Evolutionary conservation across 2,113 vertebrate species (phyloP), one percentile per base, ranked within the genome.

Genomic region (Mohoua ochrocephala): DNA sequence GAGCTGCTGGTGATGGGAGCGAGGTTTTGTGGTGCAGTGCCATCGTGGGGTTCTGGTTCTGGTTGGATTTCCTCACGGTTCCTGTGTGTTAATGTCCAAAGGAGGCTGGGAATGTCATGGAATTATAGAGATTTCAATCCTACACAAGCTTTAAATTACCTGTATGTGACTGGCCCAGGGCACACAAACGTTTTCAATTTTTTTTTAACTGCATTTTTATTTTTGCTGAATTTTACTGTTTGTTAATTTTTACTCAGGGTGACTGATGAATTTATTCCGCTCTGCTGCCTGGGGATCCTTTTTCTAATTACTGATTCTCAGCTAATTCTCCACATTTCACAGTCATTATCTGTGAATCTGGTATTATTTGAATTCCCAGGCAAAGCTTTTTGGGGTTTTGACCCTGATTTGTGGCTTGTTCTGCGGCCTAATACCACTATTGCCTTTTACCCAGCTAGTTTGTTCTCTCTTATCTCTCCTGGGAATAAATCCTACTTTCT

Each of bases 151-250:
- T 54, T 8, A 53, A 78, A 53, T 60, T 24, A 5, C 14, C 17
- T 7, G 12, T 8, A 11, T 50, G 35, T 1, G 5, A 35, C 33
- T 18, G 18, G 19, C 22, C 21, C 4, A 16, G 47, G n/a, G 10
- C 15, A 4, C 22, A 3, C 50, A 64, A 3, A 23, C 0, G 2
- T 50, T 45, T 67, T 26, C 59, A 0, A 4, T 22, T 27, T 26
- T 5, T 31, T 77, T 50, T 50, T 2, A 31, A 23, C 6, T 41
- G 20, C 21, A 1, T 31, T 47, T 52, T 80, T 79, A 37, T 57
- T 77, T 74, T 70, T 39, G 17, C 12, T 80, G 56, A 16, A 73
- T 91, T 71, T 96, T 68, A 45, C 59, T 63, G 9, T 37, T 82
- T 6, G 5, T 44, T 87, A 12, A 27, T 77, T 94, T 94, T 87